phyloP scores from a whole-genome alignment of 2,113 vertebrate genomes.

The Brachyhypopomus gauderio region DNA sequence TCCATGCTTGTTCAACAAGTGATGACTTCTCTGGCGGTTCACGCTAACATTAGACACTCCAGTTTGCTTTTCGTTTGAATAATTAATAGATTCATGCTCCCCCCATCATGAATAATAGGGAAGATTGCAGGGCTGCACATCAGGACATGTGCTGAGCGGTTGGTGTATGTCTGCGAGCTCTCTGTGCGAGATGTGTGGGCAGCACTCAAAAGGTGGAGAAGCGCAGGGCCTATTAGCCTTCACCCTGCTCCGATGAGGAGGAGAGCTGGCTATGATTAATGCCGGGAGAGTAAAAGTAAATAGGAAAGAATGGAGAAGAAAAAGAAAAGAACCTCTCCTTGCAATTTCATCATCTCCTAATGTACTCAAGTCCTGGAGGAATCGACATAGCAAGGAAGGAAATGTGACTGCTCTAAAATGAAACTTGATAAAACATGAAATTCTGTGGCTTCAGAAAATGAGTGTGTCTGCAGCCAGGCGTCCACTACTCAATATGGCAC shows the following conservation, averaged over 20 bases:
- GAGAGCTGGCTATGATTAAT: not conserved
- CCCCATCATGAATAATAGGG: too few species aligned
- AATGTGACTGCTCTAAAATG: not conserved
- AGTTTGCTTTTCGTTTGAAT: too few species aligned
- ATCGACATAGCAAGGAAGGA: not conserved
- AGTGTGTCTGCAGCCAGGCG: too few species aligned
- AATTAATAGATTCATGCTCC: too few species aligned
- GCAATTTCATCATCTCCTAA: constrained; percentile 20
- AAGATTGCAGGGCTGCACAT: not conserved
- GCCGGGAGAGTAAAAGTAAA: constrained; percentile 8
- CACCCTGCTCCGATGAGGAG: not conserved
- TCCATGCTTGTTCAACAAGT: too few species aligned
- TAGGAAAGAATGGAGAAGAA: not conserved
- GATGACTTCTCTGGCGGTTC: too few species aligned
- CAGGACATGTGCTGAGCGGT: not conserved
- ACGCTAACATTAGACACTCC: too few species aligned
- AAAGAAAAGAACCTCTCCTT: not conserved
- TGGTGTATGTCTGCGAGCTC: not conserved
- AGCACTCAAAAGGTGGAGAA: not conserved
- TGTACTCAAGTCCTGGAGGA: not conserved
- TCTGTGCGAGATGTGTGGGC: constrained; percentile 19
- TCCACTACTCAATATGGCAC: too few species aligned
- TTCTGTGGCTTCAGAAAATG: not conserved
- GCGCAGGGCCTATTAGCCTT: constrained; percentile 3
- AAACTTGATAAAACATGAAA: constrained; percentile 16